These are phyloP conservation scores for Caenorhabditis imperialis DNA, from an alignment of 2,888 invertebrate genomes.

Conservation along the genomic window DNA sequence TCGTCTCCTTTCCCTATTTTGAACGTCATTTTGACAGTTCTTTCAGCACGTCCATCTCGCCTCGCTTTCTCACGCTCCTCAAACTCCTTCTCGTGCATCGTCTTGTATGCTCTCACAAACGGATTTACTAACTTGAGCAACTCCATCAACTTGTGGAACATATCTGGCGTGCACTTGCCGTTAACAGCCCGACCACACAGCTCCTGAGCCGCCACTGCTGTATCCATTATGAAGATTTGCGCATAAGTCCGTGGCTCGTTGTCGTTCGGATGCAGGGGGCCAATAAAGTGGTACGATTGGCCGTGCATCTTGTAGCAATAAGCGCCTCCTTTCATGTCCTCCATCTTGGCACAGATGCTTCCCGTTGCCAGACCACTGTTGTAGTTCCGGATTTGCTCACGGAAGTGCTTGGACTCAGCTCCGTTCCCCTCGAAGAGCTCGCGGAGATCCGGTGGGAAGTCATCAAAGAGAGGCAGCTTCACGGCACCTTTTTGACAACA, in stretches of 20 bases:
- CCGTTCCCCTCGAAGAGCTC: neutral
- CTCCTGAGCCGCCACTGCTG: too few species aligned
- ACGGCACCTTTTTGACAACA: slow-evolving; percentile 17
- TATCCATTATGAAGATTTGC: too few species aligned
- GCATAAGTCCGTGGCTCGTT: too few species aligned
- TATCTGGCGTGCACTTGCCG: too few species aligned
- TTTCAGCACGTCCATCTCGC: neutral
- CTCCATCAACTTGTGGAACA: too few species aligned
- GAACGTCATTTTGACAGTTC: slow-evolving; percentile 30
- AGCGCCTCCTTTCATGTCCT: slow-evolving; percentile 29
- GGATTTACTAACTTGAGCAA: too few species aligned
- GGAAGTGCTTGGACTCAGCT: slow-evolving; percentile 8
- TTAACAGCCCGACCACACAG: too few species aligned
- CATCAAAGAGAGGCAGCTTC: neutral
- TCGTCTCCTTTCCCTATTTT: slow-evolving; percentile 12
- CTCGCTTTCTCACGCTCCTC: slow-evolving; percentile 25
- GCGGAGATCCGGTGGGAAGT: slow-evolving; percentile 4
- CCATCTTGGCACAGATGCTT: slow-evolving; percentile 25
- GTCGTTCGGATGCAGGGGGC: too few species aligned
- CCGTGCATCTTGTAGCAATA: slow-evolving; percentile 48
- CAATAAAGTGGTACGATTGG: neutral
- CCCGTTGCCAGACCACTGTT: slow-evolving; percentile 44
- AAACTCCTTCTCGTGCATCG: slow-evolving; percentile 41
- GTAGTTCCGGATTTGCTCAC: slow-evolving; percentile 14
- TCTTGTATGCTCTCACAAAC: slow-evolving; percentile 46